Evolutionary conservation across 2,113 vertebrate species (phyloP).

Genomic region (Xiphophorus maculatus): DNA sequence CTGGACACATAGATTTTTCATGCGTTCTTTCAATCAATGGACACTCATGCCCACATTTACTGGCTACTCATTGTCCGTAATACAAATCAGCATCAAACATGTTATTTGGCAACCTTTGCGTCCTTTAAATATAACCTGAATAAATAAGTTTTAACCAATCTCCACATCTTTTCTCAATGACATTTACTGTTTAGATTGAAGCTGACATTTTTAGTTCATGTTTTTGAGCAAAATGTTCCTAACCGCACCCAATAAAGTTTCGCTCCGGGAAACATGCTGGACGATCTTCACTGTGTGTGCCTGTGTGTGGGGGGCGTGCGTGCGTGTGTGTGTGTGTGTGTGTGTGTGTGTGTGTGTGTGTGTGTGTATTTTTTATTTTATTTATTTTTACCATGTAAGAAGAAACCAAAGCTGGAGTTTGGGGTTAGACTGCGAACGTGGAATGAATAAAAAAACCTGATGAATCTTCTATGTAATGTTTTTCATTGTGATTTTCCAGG

Average conservation of each 20-base stretch:
- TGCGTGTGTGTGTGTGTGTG: no score
- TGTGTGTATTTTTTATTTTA: no score
- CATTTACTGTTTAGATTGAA: background rate
- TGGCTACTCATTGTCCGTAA: background rate
- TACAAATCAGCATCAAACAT: background rate
- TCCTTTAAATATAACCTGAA: background rate
- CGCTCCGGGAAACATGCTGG: background rate
- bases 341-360: no score
- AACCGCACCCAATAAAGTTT: no score
- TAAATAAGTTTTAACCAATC: background rate
- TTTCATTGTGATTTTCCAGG: background rate
- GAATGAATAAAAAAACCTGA: slow-evolving; percentile 1
- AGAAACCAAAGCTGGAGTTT: background rate
- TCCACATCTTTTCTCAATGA: background rate
- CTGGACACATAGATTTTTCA: background rate
- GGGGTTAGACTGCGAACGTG: background rate
- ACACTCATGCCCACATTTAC: background rate
- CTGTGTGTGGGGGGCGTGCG: no score
- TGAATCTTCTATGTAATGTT: background rate
- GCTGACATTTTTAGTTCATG: background rate
- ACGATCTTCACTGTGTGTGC: background rate
- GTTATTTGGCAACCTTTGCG: background rate
- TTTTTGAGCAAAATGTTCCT: background rate
- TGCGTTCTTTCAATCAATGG: background rate
- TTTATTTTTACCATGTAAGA: background rate